Evolutionary conservation across 2,113 vertebrate species (phyloP).

Genomic region (Mionectes macconnelli): DNA sequence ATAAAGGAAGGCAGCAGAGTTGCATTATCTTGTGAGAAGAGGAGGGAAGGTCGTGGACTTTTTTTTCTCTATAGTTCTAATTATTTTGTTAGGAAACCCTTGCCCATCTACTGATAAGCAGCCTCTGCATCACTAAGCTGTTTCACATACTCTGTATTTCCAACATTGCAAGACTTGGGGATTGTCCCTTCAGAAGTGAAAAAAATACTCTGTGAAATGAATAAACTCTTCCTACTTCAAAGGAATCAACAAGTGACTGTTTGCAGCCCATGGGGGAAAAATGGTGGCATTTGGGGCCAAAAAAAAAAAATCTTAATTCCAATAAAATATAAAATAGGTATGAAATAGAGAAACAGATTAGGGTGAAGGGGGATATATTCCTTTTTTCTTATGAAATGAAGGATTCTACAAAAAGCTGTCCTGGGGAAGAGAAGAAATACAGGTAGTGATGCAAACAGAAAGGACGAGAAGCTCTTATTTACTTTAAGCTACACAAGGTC

Average conservation of each 20-base stretch:
- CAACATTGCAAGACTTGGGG: not conserved
- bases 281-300: not conserved
- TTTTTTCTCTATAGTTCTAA: not conserved
- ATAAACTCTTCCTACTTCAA: not conserved
- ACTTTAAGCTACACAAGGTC: not conserved
- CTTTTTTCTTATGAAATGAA: not conserved
- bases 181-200: not conserved
- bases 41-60: not conserved
- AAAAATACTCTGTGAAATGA: not conserved
- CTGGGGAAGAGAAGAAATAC: not conserved
- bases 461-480: not conserved
- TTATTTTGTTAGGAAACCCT: not conserved
- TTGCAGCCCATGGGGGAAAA: not conserved
- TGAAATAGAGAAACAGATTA: not conserved
- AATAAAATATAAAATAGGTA: not conserved
- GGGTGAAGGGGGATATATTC: not conserved
- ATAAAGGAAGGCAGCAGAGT: not conserved
- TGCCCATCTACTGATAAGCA: not conserved
- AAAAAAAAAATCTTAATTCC: not conserved
- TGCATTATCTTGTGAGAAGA: not conserved
- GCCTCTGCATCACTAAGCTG: not conserved
- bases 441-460: not conserved
- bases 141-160: rapidly evolving
- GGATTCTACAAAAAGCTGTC: not conserved
- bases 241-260: not conserved